Evolutionary conservation across 92 coral and sea anemone species (phyloP), one percentile per base, ranked within the genome.

Genomic region (Epizoanthus illoricatus): DNA sequence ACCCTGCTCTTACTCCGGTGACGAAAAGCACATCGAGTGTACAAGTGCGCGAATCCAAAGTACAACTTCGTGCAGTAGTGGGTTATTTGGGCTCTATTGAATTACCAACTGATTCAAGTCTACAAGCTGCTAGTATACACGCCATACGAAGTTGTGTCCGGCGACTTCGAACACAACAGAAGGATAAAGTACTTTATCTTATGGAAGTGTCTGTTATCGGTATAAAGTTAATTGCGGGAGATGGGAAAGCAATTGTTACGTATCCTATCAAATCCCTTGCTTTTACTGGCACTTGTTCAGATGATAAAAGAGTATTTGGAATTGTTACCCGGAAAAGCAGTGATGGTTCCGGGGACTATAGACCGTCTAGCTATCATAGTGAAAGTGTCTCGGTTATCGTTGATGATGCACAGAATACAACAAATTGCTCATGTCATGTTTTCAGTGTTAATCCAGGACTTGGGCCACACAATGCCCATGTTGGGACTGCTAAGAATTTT

Each of bases 71-170:
- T 56, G 86, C 89, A 17, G 81, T 97, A 71, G 97, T 97, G 5
- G 98, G 98, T 39, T 94, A 97, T 94, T 87, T 97, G 57, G 99
- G 99, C 9, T 97, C 99, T 5, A 94, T 97, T 65, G 91, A 97
- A 60, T 80, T 90, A 69, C 99, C 99, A 45, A 85, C 83, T 54
- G 88, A 85, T 47, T 90, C 97, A 41, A 93, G 94, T 71, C 80
- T 88, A 36, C 93, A 90, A 17, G 76, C 91, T 10, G 93, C 93
- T 8, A 91, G 94, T 84, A 76, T 88, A 43, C 89, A 89, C 62
- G 97, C 94, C 5, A 93, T 93, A 76, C 89, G 97, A 11, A 90
- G 90, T 69, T 93, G 94, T 49, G 98, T 97, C 4, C 93, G 98
- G 61, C 96, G 95, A 68, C 89, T 97, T 10, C 93, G 97, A 61